A percentile compares a stretch with the other conserved stretches of the same genome.
phyloP scores from a whole-genome alignment of 2,113 vertebrate species.

The Esox niger region DNA sequence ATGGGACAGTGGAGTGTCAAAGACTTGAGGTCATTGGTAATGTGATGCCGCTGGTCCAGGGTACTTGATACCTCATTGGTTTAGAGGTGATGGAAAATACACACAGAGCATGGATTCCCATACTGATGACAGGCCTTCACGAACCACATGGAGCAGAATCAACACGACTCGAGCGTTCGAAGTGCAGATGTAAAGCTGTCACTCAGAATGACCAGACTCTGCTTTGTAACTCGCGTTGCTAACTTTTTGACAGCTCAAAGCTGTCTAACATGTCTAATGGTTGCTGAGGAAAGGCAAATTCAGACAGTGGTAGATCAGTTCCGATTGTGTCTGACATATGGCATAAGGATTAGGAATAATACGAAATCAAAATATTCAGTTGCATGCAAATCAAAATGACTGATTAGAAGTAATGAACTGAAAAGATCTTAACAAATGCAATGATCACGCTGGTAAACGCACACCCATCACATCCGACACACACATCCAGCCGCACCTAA shows the following conservation, averaged over 20 bases:
- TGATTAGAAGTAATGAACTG: neutral
- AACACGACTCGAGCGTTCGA: slow-evolving; percentile 13
- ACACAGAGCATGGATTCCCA: neutral
- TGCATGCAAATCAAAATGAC: neutral
- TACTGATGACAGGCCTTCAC: neutral
- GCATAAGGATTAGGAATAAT: neutral
- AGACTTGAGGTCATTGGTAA: slow-evolving; percentile 4
- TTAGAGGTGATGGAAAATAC: neutral
- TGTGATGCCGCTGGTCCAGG: neutral
- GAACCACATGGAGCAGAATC: slow-evolving; percentile 2
- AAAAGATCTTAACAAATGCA: neutral
- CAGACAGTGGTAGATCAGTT: neutral
- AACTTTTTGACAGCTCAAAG: neutral
- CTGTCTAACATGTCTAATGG: neutral
- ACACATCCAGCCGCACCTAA: neutral
- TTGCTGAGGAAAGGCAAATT: neutral
- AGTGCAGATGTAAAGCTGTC: neutral
- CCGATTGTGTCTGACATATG: neutral
- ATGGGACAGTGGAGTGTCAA: slow-evolving; percentile 12
- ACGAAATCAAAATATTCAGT: neutral
- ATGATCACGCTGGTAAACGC: neutral
- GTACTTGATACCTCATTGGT: neutral
- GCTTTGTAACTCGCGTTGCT: neutral
- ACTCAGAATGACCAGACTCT: neutral
- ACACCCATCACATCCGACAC: neutral